Base-by-base conservation (phyloP, 2,113 vertebrate genomes). In the Neolamprologus variostigma region DNA sequence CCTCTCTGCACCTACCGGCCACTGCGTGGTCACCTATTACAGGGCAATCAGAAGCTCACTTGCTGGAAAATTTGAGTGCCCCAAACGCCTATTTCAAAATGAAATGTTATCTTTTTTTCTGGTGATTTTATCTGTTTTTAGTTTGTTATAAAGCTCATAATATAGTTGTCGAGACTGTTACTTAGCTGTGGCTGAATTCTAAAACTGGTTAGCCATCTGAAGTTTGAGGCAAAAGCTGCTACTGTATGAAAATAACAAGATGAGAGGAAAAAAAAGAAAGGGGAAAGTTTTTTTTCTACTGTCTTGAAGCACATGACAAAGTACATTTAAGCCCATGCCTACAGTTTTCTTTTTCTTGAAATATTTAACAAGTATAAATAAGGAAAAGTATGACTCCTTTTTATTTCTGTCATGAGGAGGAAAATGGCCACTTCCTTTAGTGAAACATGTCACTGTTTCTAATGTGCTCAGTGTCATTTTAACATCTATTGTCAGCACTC, bases 11-110 rank as follows among this genome's bases (percentile, higher is more conserved):
- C 87, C 79, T 88, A 95, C 90, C 85, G 95, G 93, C 95, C 96
- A 96, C 95, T 90, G 91, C 91, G 96, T 96, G 95, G 95, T 90
- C 91, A 90, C 53, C 19, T 90, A 90, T 82, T 86, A 76, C 54
- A 87, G 87, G 91, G 80, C 83, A 87, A 89, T 50, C 61, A 80
- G 86, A 91, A 76, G 86, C 50, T 90, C 80, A 90, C 82, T 88
- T 37, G n/a, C 73, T n/a, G 3, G 71, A 92, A 80, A 83, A 89
- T 54, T 53, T 51, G 55, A 86, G 87, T 21, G 66, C 71, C 87
- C 89, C 68, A 82, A 86, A 93, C 10, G 82, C 84, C 91, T 94
- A 76, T 93, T 94, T 93, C 86, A 86, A 90, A 93, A 89, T 91
- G 80, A 91, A 90, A 94, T 89, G 55, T 87, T 82, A 16, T 84